phyloP scores from a whole-genome alignment of 2,888 invertebrate genomes.

The Zonitis immaculata region DNA sequence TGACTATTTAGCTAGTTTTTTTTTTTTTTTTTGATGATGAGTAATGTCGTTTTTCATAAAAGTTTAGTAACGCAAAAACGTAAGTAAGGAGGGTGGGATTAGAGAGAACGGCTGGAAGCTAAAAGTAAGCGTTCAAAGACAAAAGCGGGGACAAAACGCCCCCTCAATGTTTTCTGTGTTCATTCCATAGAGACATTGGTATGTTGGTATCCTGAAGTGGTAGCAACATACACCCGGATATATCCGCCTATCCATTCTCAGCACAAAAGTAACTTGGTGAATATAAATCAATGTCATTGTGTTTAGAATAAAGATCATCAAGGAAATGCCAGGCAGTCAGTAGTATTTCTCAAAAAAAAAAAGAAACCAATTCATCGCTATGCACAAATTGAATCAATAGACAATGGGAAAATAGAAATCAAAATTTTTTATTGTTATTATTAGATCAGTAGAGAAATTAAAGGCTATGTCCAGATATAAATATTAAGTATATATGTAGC shows the following conservation, averaged over 20 bases:
- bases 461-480: too few species aligned
- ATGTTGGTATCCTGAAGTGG: slow-evolving; percentile 20
- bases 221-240: slow-evolving; percentile 32
- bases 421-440: too few species aligned
- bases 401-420: too few species aligned
- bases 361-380: slow-evolving; percentile 9
- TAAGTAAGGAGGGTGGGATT: slow-evolving; percentile 19
- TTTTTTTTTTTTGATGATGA: slow-evolving; percentile 31
- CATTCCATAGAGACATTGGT: slow-evolving; percentile 17
- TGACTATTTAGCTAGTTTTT: slow-evolving; percentile 22
- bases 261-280: slow-evolving; percentile 33
- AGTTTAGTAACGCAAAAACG: slow-evolving; percentile 14
- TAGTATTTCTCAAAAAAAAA: slow-evolving; percentile 26
- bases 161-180: slow-evolving; percentile 26
- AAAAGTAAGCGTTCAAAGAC: too few species aligned
- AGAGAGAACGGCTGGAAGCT: slow-evolving; percentile 16
- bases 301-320: slow-evolving; percentile 30
- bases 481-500: too few species aligned
- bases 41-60: slow-evolving; percentile 30
- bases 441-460: too few species aligned
- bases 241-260: slow-evolving; percentile 31
- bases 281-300: slow-evolving; percentile 38
- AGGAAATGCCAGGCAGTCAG: slow-evolving; percentile 24
- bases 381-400: too few species aligned
- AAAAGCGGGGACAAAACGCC: too few species aligned